Evolutionary conservation across 2,797 vertebrate species (phyloP).

Genomic region (Sitta carolinensis): DNA sequence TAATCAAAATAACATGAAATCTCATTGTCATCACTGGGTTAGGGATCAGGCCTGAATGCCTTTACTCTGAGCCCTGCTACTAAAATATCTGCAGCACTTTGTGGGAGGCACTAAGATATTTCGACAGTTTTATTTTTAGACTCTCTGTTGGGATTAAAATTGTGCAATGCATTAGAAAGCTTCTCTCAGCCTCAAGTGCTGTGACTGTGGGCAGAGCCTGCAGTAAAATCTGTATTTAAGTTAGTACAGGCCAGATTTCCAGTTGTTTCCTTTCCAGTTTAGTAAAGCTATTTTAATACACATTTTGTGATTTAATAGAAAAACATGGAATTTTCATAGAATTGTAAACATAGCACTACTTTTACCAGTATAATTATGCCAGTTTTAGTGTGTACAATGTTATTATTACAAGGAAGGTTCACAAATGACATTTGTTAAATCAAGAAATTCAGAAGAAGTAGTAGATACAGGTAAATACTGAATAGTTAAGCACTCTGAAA

Average conservation of each 20-base stretch:
- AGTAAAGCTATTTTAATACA: not conserved
- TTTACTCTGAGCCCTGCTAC: not conserved
- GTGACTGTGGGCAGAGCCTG: not conserved
- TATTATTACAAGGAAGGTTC: not conserved
- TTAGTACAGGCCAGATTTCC: not conserved
- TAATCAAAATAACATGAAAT: not conserved
- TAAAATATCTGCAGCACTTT: not conserved
- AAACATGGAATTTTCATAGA: not conserved
- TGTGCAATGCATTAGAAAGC: not conserved
- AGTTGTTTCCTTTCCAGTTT: not conserved
- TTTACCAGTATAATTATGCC: not conserved
- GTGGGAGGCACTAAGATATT: not conserved
- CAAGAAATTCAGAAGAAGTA: not conserved
- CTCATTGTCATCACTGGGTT: not conserved
- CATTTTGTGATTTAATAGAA: not conserved
- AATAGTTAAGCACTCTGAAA: not conserved
- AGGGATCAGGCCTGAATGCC: not conserved
- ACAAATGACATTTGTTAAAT: not conserved
- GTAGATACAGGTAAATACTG: not conserved
- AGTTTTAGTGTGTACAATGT: not conserved
- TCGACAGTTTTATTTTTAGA: conserved; percentile 26
- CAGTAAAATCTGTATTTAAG: not conserved
- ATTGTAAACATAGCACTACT: not conserved
- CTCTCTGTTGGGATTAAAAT: conserved; percentile 2
- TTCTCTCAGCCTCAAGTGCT: not conserved